Conservation (phyloP, 2,797 vertebrate genomes). For the Calcarius lapponicus region DNA sequence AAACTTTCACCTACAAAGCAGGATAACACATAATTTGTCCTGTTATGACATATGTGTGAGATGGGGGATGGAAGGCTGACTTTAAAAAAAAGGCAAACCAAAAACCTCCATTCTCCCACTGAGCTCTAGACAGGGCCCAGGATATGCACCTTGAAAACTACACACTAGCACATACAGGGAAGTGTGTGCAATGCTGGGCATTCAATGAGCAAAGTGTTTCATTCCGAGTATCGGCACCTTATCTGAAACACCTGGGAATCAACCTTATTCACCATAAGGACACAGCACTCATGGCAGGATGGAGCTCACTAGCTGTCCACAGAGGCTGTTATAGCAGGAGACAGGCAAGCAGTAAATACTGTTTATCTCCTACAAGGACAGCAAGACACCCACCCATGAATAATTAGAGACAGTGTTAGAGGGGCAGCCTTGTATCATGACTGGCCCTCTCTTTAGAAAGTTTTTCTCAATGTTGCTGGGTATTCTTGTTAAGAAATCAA, state of each 20-base stretch:
- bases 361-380: neutral
- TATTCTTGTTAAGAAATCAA: neutral
- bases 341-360: neutral
- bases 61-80: neutral
- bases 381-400: neutral
- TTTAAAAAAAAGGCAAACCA: neutral
- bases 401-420: neutral
- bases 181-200: neutral
- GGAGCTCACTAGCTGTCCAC: neutral
- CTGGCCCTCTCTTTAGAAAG: neutral
- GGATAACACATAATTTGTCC: neutral
- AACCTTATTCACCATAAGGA: neutral
- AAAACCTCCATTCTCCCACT: neutral
- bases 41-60: rapidly evolving
- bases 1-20: neutral
- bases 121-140: neutral
- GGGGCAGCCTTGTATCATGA: neutral
- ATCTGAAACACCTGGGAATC: neutral
- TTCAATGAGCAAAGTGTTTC: rapidly evolving
- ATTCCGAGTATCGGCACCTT: neutral
- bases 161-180: neutral
- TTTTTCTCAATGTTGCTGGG: neutral
- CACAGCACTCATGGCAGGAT: neutral
- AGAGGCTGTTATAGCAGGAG: neutral
- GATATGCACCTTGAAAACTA: neutral